Base-by-base conservation (phyloP, 2,888 invertebrate genomes). In the Elegia similella region DNA sequence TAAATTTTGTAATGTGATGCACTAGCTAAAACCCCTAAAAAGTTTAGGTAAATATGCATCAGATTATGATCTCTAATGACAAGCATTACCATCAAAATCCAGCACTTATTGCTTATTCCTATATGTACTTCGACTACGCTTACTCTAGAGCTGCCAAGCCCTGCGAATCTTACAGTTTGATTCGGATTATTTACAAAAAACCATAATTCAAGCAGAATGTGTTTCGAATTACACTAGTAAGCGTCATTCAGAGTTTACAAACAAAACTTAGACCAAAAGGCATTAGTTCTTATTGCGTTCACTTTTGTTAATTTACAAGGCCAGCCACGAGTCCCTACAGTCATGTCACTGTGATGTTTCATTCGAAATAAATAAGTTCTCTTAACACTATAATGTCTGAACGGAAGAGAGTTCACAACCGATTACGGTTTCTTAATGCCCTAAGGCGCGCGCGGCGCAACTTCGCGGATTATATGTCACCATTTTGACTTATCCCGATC, bases 401-500 rank as follows among this genome's bases (percentile, higher is more conserved):
- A 88, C 86, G 84, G 86, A 87, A 80, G 73, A 80, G 72, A 76
- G 85, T 84, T 91, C 90, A 91, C 90, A 90, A 91, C 90, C 90
- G 88, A 81, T 86, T 82, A 68, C 90, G 89, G 86, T 88, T 86
- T 69, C 87, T 87, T 79, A 89, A 67, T 78, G 89, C 89, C 84
- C 84, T 83, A 72, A 88, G 89, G 81, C 90, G 90, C 90, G 86
- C 89, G 55, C 89, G 86, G 88, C 90, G 90, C 88, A 66, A 75
- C 76, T 80, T 87, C 67, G 82, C 82, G 87, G 88, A 89, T 91
- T 91, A 92, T 80, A 92, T 90, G 63, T 92, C 92, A 17, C 92
- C 92, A 72, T 92, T 92, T 80, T 92, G 92, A 82, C 90, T 91
- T 61, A 92, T 91, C 60, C 92, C 92, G 6, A 92, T 91, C 69